phyloP scores from a whole-genome alignment of 2,888 invertebrate genomes.

The Branchinecta sandiegonensis region DNA sequence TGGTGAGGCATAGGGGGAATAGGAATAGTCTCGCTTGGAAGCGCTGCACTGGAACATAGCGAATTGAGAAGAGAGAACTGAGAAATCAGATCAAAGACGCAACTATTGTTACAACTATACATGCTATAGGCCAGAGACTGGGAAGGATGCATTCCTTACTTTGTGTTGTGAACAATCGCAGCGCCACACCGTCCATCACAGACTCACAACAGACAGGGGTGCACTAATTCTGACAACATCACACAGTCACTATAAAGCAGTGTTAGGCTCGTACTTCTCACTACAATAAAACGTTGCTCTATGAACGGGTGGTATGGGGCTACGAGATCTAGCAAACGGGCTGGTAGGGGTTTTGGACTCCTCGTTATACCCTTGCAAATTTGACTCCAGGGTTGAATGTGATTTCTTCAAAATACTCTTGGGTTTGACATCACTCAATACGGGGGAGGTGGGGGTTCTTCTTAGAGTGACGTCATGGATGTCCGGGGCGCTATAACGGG shows the following conservation, averaged over 20 bases:
- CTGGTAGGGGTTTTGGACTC: constrained; percentile 10
- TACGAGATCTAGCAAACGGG: constrained; percentile 7
- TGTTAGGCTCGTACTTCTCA: constrained; percentile 6
- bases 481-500: neutral
- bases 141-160: too few species aligned
- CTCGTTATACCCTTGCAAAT: constrained; percentile 13
- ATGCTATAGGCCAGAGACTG: too few species aligned
- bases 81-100: too few species aligned
- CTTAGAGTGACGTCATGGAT: neutral
- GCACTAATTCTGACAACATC: too few species aligned
- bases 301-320: constrained; percentile 13
- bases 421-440: constrained; percentile 28
- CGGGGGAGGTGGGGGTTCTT: constrained; percentile 17
- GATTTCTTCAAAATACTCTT: constrained; percentile 32
- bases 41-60: too few species aligned
- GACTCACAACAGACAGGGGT: too few species aligned
- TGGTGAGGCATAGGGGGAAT: too few species aligned
- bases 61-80: too few species aligned
- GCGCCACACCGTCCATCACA: too few species aligned
- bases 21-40: too few species aligned
- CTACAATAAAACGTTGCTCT: constrained; percentile 1
- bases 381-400: constrained; percentile 29
- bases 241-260: constrained; percentile 1
- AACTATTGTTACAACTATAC: too few species aligned
- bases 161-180: too few species aligned